Percentiles rank a stretch among this genome's conserved stretches.
These are phyloP conservation scores for Mormyrops boulengeri DNA, from an alignment of 2,797 vertebrate species.

Conservation along the genomic window DNA sequence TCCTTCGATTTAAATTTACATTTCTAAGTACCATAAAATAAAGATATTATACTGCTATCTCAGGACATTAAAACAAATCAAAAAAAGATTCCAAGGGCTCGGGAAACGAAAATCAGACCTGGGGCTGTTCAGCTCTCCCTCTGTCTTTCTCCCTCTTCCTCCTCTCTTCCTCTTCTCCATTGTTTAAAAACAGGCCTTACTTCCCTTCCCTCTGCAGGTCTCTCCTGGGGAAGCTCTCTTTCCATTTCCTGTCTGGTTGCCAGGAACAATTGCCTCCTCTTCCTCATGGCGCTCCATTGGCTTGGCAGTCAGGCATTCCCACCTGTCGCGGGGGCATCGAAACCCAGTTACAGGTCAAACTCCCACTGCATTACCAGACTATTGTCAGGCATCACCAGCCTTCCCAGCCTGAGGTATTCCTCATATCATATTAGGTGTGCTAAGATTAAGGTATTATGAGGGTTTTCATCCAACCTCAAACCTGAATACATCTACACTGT, in stretches of 20 bases:
- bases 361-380: neutral
- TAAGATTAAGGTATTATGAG: neutral
- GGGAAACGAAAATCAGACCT: neutral
- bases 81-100: neutral
- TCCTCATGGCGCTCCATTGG: neutral
- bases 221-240: constrained; percentile 26
- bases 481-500: neutral
- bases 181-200: constrained; percentile 29
- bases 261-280: constrained; percentile 33
- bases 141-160: constrained; percentile 26
- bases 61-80: neutral
- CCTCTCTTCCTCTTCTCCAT: constrained; percentile 22
- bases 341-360: neutral
- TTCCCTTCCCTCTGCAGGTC: constrained; percentile 27
- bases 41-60: neutral
- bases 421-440: neutral
- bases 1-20: neutral
- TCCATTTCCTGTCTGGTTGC: constrained; percentile 36
- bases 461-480: neutral
- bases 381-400: neutral
- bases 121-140: neutral
- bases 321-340: neutral
- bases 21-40: neutral
- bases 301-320: neutral
- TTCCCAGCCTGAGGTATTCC: neutral